These are phyloP conservation scores for Trypoxylon attenuatum DNA, from an alignment of 2,888 invertebrate species.

Conservation along the genomic window DNA sequence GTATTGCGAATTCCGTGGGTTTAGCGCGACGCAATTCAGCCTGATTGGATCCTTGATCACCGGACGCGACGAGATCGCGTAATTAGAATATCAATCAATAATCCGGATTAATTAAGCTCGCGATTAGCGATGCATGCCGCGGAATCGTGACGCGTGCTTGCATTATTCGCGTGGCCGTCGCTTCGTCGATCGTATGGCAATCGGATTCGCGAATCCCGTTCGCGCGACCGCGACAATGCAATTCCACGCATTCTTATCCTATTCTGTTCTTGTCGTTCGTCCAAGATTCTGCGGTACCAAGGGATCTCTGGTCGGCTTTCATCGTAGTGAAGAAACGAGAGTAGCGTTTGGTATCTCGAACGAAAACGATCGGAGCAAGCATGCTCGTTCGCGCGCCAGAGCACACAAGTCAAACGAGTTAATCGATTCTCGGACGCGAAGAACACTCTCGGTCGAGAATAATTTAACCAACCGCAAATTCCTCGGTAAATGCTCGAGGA, in stretches of 20 bases:
- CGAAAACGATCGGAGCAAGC: too few species aligned
- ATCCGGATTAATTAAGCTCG: constrained; percentile 58
- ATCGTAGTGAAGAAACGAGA: too few species aligned
- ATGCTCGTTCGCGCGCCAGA: neutral
- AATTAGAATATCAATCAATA: constrained; percentile 67
- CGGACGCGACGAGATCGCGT: constrained; percentile 38
- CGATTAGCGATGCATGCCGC: constrained; percentile 48
- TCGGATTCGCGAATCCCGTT: neutral
- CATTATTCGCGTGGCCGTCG: neutral
- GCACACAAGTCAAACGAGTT: neutral
- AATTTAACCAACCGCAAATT: too few species aligned
- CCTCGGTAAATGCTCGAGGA: neutral
- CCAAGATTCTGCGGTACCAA: too few species aligned
- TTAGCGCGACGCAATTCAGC: constrained; percentile 35
- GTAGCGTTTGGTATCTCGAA: too few species aligned
- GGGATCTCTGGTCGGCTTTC: too few species aligned
- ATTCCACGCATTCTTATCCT: too few species aligned
- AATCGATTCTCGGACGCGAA: neutral
- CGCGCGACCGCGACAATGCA: too few species aligned
- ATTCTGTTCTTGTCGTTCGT: too few species aligned
- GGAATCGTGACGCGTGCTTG: neutral
- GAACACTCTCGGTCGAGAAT: too few species aligned
- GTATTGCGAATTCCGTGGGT: too few species aligned
- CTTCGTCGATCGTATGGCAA: neutral
- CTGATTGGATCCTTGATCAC: constrained; percentile 19